Percentiles rank a stretch among this genome's conserved stretches.
phyloP scores from a whole-genome alignment of 2,888 invertebrate species.

The Lordiphosa andalusiaca region DNA sequence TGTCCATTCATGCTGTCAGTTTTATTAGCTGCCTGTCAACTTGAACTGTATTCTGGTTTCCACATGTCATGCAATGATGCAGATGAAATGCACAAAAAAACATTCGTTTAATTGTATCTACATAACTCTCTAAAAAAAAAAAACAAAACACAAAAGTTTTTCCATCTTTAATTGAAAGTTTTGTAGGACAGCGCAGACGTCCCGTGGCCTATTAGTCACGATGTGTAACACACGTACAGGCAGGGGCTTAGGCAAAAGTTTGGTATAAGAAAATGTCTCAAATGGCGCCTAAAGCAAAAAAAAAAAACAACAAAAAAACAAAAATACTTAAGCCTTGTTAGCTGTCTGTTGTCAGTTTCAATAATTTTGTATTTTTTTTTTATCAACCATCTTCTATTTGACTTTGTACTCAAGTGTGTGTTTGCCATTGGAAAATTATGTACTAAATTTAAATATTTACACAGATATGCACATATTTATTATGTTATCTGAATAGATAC shows the following conservation, averaged over 20 bases:
- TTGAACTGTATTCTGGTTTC: conserved; percentile 51
- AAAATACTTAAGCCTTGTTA: conserved; percentile 35
- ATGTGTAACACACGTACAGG: conserved; percentile 11
- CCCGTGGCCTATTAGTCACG: conserved; percentile 79
- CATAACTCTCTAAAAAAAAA: conserved; percentile 17
- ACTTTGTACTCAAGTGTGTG: conserved; percentile 31
- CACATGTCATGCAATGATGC: conserved; percentile 71
- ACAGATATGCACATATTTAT: conserved; percentile 42
- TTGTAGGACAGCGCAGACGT: conserved; percentile 48
- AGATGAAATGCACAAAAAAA: conserved; percentile 67
- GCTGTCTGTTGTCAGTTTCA: conserved; percentile 38
- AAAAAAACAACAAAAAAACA: too few relatives aligned
- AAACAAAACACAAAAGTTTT: conserved; percentile 32
- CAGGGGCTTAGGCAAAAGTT: neutral
- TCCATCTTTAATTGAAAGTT: conserved; percentile 68
- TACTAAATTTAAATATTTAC: conserved; percentile 65
- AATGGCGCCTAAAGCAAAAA: conserved; percentile 39
- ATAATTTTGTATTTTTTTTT: conserved; percentile 37
- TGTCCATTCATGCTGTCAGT: conserved; percentile 79
- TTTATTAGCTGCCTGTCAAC: conserved; percentile 72
- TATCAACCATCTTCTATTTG: conserved; percentile 47
- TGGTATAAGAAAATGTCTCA: conserved; percentile 18
- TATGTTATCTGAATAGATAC: conserved; percentile 50
- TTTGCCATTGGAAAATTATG: conserved; percentile 36
- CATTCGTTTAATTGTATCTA: conserved; percentile 32